phyloP scores from a whole-genome alignment of 2,113 vertebrate species.

The Indri indri region DNA sequence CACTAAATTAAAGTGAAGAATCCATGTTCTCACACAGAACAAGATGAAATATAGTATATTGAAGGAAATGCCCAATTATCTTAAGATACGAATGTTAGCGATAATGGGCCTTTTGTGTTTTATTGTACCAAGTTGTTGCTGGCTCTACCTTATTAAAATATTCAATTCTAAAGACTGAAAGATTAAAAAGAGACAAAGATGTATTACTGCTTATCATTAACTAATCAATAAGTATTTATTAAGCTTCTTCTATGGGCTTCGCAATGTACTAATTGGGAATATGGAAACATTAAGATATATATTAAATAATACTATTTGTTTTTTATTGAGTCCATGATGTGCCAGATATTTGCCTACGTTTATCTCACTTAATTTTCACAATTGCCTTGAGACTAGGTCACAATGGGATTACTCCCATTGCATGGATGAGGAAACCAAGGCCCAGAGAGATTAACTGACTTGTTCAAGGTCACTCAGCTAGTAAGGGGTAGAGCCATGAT shows the following conservation, averaged over 20 bases:
- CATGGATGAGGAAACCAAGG: neutral
- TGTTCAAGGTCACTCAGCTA: neutral
- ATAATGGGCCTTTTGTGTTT: slow-evolving; percentile 29
- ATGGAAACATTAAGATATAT: slow-evolving; percentile 9
- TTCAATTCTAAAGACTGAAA: neutral
- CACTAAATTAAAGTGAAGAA: slow-evolving; percentile 55
- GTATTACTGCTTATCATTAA: slow-evolving; percentile 8
- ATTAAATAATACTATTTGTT: neutral
- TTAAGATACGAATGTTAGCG: slow-evolving; percentile 38
- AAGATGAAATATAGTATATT: slow-evolving; percentile 34
- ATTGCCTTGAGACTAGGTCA: neutral
- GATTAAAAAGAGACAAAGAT: slow-evolving; percentile 23
- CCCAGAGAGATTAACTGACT: neutral
- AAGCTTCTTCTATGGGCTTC: neutral
- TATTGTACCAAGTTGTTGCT: slow-evolving; percentile 22
- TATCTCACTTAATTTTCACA: slow-evolving; percentile 32
- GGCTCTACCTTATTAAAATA: slow-evolving; percentile 34
- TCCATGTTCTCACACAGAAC: slow-evolving; percentile 43
- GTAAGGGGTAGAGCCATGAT: neutral
- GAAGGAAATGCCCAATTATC: slow-evolving; percentile 54
- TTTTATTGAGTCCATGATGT: slow-evolving; percentile 7
- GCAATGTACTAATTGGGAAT: neutral
- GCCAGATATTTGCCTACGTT: neutral
- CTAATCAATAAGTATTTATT: slow-evolving; percentile 1
- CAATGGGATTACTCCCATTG: neutral